A percentile compares a stretch with the other conserved stretches of the same genome.
Evolutionary conservation across 2,888 invertebrate genomes (phyloP).

Genomic region (Alentia gelatinosa): DNA sequence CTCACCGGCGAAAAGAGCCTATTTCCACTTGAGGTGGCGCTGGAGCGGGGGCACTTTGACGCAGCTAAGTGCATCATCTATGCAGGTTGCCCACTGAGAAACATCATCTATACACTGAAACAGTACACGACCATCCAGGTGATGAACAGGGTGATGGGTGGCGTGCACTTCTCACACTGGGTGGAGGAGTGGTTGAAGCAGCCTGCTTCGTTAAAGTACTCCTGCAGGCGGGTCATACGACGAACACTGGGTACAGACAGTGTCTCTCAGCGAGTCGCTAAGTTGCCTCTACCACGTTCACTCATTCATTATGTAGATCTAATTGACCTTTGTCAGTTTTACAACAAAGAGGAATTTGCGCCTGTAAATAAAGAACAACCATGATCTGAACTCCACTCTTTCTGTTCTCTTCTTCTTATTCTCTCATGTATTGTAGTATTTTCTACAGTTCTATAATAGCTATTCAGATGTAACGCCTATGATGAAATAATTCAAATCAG

Average conservation of each 20-base stretch:
- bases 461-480: no score
- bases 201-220: neutral
- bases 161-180: neutral
- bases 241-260: neutral
- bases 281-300: neutral
- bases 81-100: neutral
- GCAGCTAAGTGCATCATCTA: constrained; percentile 37
- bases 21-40: constrained; percentile 19
- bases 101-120: neutral
- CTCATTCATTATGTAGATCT: constrained; percentile 41
- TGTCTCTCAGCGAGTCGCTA: neutral
- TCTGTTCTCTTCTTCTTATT: no score
- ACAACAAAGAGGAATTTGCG: neutral
- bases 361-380: neutral
- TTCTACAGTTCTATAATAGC: no score
- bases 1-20: neutral
- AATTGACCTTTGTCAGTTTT: constrained; percentile 42
- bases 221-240: neutral
- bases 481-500: no score
- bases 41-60: constrained; percentile 28
- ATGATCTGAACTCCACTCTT: no score
- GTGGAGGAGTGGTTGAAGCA: neutral
- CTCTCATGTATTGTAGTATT: no score
- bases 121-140: neutral
- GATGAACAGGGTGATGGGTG: neutral